These are phyloP conservation scores for Cephus nigrinus DNA, from an alignment of 2,888 invertebrate genomes.

Conservation along the genomic window DNA sequence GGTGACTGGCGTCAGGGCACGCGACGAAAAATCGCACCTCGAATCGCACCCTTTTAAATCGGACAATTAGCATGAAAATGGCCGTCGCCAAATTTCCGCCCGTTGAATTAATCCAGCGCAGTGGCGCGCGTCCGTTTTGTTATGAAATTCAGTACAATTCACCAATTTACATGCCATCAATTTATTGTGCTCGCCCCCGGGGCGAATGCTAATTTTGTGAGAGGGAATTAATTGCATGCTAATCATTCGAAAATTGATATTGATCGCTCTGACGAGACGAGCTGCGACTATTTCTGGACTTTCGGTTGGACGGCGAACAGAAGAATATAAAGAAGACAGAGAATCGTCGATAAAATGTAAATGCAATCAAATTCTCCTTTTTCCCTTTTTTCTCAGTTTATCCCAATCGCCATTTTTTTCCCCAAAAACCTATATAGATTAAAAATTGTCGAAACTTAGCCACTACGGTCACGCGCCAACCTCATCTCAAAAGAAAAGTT, in stretches of 20 bases:
- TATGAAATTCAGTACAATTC: conserved; percentile 36
- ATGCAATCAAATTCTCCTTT: too few relatives aligned
- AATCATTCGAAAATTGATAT: conserved; percentile 14
- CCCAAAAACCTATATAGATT: too few relatives aligned
- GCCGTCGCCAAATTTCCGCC: conserved; percentile 4
- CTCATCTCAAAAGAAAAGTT: too few relatives aligned
- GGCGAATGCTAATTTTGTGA: background rate
- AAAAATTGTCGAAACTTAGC: too few relatives aligned
- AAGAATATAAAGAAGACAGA: background rate
- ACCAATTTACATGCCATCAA: conserved; percentile 43
- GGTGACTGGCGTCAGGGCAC: background rate
- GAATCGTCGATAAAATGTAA: too few relatives aligned
- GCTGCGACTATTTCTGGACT: background rate
- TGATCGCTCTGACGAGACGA: conserved; percentile 3
- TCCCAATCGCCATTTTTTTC: too few relatives aligned
- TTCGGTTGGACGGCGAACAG: conserved; percentile 49
- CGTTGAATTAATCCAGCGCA: conserved; percentile 19
- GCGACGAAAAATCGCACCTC: background rate
- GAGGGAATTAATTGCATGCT: conserved; percentile 6
- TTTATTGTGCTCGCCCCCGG: conserved; percentile 28
- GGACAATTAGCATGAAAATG: conserved; percentile 33
- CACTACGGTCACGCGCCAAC: too few relatives aligned
- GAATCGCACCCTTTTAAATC: background rate
- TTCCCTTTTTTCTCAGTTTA: too few relatives aligned
- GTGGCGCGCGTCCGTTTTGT: conserved; percentile 22